phyloP scores from a whole-genome alignment of 1,140 invertebrate genomes.

The Magallana gigas region DNA sequence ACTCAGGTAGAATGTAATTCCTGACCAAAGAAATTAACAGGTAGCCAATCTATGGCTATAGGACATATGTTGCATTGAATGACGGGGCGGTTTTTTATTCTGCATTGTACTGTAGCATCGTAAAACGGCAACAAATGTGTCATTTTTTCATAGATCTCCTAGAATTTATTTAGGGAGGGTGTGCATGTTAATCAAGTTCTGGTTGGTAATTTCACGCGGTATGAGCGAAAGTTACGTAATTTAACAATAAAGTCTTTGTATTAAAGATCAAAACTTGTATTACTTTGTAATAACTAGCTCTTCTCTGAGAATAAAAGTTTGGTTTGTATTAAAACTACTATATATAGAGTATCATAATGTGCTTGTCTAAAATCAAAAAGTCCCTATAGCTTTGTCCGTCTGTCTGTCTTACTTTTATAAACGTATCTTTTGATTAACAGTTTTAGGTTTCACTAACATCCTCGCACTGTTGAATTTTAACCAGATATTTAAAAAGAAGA shows the following conservation, averaged over 20 bases:
- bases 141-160: conserved; percentile 10
- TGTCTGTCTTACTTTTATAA: no score
- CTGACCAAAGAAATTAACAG: conserved; percentile 18
- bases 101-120: background rate
- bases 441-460: no score
- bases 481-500: no score
- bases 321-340: no score
- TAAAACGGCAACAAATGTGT: conserved; percentile 5
- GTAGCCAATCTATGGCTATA: conserved; percentile 11
- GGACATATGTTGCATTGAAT: conserved; percentile 22
- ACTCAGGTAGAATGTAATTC: conserved; percentile 22
- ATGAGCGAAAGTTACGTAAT: background rate
- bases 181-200: conserved; percentile 22
- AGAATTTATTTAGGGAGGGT: conserved; percentile 19
- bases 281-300: background rate
- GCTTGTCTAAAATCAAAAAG: no score
- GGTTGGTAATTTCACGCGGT: background rate
- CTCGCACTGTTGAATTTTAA: no score
- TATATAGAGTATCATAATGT: no score
- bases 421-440: no score
- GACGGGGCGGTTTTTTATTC: background rate
- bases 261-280: background rate
- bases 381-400: no score
- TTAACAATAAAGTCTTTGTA: background rate
- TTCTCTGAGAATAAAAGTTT: no score